These are phyloP conservation scores for Coptotermes formosanus DNA, from an alignment of 1,140 invertebrate species.

Conservation along the genomic window DNA sequence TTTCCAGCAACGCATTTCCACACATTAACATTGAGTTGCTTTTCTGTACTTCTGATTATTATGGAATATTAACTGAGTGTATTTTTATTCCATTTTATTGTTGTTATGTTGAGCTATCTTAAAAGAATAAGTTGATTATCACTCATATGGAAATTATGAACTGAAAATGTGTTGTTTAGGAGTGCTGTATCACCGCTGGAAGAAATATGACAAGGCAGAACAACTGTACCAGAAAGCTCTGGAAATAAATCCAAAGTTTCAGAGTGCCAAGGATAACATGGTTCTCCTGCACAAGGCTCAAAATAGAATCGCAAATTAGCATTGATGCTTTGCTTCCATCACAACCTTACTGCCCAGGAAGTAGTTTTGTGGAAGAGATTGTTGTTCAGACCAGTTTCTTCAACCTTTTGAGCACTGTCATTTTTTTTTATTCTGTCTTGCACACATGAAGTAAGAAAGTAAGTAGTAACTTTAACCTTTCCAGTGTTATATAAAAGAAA, in stretches of 20 bases:
- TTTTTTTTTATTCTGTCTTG: too few relatives aligned
- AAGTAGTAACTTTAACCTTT: too few relatives aligned
- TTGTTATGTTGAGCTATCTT: constrained; percentile 1
- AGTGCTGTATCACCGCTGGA: constrained; percentile 92
- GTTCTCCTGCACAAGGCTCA: constrained; percentile 42
- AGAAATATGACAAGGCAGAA: constrained; percentile 71
- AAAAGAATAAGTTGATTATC: constrained; percentile 24
- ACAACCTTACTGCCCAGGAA: background rate
- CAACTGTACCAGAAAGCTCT: constrained; percentile 74
- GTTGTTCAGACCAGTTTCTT: too few relatives aligned
- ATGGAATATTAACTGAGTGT: too few relatives aligned
- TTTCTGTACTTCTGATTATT: too few relatives aligned
- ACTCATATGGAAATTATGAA: constrained; percentile 33
- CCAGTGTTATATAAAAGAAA: too few relatives aligned
- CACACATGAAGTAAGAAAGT: too few relatives aligned
- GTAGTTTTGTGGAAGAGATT: too few relatives aligned
- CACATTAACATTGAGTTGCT: too few relatives aligned
- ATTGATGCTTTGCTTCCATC: background rate
- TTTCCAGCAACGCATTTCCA: too few relatives aligned
- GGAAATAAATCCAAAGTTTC: constrained; percentile 64
- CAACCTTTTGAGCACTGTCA: too few relatives aligned
- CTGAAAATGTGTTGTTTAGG: constrained; percentile 55
- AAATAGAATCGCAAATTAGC: constrained; percentile 27
- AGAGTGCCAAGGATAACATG: constrained; percentile 67
- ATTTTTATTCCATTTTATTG: constrained; percentile 22